Conservation (phyloP, 2,888 invertebrate genomes). For the Papilio elwesi region DNA sequence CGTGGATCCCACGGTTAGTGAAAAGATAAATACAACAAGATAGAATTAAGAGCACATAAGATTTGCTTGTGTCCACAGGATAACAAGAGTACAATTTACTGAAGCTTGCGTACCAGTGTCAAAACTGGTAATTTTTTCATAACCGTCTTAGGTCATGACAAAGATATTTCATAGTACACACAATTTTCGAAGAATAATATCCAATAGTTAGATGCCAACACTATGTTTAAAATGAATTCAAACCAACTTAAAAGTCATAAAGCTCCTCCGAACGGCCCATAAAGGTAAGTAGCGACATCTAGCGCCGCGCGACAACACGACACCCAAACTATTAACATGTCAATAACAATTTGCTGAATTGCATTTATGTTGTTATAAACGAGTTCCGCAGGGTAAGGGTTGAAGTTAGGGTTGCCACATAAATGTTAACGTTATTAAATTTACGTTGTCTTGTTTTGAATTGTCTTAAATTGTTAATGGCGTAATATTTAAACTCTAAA, state of each 20-base stretch:
- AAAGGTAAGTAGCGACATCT: constrained; percentile 39
- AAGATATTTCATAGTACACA: no score
- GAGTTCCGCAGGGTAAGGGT: constrained; percentile 67
- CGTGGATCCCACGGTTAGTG: no score
- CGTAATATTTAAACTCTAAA: background rate
- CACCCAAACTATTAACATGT: constrained; percentile 76
- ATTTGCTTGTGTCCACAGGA: no score
- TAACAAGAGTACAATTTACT: no score
- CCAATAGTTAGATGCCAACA: no score
- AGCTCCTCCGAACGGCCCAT: constrained; percentile 36
- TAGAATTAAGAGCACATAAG: no score
- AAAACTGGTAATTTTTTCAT: no score
- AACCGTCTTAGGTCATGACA: no score
- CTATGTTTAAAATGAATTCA: background rate
- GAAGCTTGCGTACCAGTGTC: no score
- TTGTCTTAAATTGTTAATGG: background rate
- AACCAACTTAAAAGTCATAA: constrained; percentile 38
- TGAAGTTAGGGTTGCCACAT: constrained; percentile 61
- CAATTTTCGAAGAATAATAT: no score
- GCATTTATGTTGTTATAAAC: constrained; percentile 75
- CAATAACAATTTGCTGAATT: constrained; percentile 82
- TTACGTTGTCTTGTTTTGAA: background rate
- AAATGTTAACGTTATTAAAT: constrained; percentile 22
- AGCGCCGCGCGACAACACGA: constrained; percentile 54
- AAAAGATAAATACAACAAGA: no score